Conservation (phyloP, 2,888 invertebrate genomes). For the Colletes collaris region DNA sequence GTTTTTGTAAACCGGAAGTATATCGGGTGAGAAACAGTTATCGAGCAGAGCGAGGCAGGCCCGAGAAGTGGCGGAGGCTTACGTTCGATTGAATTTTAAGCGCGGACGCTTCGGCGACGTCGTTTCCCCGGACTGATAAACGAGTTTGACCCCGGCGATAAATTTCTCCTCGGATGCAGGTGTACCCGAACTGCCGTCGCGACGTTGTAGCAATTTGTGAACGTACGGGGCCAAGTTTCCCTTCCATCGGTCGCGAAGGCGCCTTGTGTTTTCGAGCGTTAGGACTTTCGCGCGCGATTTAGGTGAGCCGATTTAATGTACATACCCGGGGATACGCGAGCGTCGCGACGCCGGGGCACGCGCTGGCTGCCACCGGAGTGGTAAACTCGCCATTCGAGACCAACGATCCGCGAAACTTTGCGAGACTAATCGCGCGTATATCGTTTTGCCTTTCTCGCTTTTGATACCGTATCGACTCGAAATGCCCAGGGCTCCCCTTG, state of each 20-base stretch:
- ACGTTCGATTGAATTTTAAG: conserved; percentile 57
- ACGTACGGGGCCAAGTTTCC: conserved; percentile 60
- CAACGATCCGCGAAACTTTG: conserved; percentile 70
- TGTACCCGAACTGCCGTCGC: conserved; percentile 59
- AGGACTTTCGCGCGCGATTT: conserved; percentile 47
- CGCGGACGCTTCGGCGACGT: conserved; percentile 47
- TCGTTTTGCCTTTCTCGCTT: conserved; percentile 41
- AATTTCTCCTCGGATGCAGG: conserved; percentile 62
- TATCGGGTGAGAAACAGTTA: background rate
- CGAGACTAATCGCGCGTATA: conserved; percentile 69
- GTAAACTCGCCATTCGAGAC: conserved; percentile 57
- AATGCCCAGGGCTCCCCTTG: conserved; percentile 25
- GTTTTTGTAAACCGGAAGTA: no score
- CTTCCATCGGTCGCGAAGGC: conserved; percentile 18
- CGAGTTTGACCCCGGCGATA: conserved; percentile 62
- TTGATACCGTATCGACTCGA: conserved; percentile 33
- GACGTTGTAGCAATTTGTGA: conserved; percentile 63
- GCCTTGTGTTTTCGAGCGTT: conserved; percentile 46
- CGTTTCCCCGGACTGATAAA: conserved; percentile 58
- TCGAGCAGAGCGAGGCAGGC: background rate
- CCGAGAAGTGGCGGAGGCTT: conserved; percentile 11
- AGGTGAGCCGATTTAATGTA: conserved; percentile 44
- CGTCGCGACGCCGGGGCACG: no score
- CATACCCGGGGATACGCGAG: background rate
- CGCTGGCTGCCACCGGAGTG: background rate